These are phyloP conservation scores for Eucera pruinosa DNA, from an alignment of 2,888 invertebrate species.

Conservation along the genomic window DNA sequence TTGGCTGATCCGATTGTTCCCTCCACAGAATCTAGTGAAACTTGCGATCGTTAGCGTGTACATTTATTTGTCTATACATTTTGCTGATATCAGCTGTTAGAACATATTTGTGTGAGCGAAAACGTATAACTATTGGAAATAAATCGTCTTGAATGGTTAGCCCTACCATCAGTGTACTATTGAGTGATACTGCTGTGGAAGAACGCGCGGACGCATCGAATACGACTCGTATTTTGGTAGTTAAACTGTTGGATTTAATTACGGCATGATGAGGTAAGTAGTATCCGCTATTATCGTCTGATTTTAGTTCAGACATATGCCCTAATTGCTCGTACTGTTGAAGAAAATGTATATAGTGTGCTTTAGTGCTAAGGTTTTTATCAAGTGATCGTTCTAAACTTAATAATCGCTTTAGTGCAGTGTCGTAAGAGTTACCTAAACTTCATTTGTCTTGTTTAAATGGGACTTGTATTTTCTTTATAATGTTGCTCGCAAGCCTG, in stretches of 20 bases:
- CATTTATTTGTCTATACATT: constrained; percentile 37
- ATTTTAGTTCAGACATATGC: neutral
- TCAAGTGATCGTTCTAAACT: too few relatives aligned
- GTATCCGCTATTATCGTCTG: neutral
- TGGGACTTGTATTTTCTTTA: too few relatives aligned
- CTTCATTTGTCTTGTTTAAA: too few relatives aligned
- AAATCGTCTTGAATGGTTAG: too few relatives aligned
- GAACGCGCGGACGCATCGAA: neutral
- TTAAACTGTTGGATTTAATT: neutral
- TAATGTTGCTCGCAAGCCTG: neutral
- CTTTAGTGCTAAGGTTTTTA: too few relatives aligned
- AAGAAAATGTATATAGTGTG: neutral
- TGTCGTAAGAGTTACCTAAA: too few relatives aligned
- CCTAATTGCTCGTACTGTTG: neutral
- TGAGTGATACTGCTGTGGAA: neutral
- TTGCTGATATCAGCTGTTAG: constrained; percentile 36
- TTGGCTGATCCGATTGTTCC: neutral
- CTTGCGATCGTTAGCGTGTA: constrained; percentile 29
- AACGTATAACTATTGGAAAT: constrained; percentile 25
- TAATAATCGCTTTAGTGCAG: too few relatives aligned
- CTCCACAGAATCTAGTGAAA: constrained; percentile 52
- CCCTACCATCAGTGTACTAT: neutral
- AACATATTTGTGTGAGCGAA: constrained; percentile 30
- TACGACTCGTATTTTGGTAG: constrained; percentile 8
- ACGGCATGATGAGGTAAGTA: neutral